A percentile compares a stretch with the other conserved stretches of the same genome.
These are phyloP conservation scores for Festucalex cinctus DNA, from an alignment of 2,113 vertebrate species.

Conservation along the genomic window DNA sequence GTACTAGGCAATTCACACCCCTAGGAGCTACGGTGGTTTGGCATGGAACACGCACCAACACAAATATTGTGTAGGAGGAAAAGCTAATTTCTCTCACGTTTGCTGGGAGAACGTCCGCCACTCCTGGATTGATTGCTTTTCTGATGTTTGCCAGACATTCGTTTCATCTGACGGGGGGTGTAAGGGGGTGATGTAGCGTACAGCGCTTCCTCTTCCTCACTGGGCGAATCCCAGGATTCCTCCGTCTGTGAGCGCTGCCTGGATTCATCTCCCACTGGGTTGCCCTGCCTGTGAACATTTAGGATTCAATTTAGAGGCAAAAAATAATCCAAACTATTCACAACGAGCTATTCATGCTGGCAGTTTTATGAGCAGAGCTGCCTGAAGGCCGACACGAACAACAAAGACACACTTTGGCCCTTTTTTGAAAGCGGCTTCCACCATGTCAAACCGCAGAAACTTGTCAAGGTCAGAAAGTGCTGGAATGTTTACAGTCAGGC, in stretches of 20 bases:
- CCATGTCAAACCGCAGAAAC: constrained; percentile 12
- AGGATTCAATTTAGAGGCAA: neutral
- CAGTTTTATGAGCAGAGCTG: constrained; percentile 5
- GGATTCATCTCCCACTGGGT: constrained; percentile 68
- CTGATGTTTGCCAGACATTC: constrained; percentile 88
- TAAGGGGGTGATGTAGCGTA: constrained; percentile 87
- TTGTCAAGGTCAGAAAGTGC: constrained; percentile 27
- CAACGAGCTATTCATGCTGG: neutral
- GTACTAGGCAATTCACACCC: too few relatives aligned
- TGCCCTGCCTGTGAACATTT: constrained; percentile 71
- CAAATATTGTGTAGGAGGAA: neutral
- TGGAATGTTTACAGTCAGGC: constrained; percentile 38
- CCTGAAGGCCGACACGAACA: constrained; percentile 5
- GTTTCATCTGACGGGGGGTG: constrained; percentile 91
- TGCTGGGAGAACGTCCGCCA: constrained; percentile 70
- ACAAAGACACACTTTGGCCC: neutral
- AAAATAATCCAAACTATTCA: constrained; percentile 1
- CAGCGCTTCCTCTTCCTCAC: constrained; percentile 75
- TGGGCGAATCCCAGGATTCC: constrained; percentile 83
- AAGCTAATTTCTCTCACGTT: neutral
- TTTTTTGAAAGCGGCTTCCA: constrained; percentile 18
- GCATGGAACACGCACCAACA: too few relatives aligned
- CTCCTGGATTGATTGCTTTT: constrained; percentile 72
- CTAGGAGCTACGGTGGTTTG: too few relatives aligned
- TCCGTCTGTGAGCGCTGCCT: constrained; percentile 75